Evolutionary conservation across 2,888 invertebrate genomes (phyloP).

Genomic region (Unio delphinus): DNA sequence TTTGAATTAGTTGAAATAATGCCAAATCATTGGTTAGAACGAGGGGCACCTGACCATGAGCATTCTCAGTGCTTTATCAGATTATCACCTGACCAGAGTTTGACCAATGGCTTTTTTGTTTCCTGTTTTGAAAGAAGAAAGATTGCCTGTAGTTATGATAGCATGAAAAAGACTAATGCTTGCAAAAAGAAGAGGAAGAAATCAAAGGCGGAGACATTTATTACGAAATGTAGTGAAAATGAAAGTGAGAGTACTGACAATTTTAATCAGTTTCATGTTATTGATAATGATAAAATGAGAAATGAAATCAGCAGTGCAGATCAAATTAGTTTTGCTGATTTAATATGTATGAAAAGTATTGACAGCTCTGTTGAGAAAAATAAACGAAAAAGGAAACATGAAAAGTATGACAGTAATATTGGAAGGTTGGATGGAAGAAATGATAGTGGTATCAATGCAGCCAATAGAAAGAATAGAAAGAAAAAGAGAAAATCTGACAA

Average conservation of each 20-base stretch:
- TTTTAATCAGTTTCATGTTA: no score
- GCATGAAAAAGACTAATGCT: not conserved
- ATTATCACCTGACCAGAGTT: conserved; percentile 82
- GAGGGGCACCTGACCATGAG: conserved; percentile 57
- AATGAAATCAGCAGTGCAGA: no score
- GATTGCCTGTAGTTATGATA: not conserved
- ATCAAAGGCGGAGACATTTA: not conserved
- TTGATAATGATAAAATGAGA: no score
- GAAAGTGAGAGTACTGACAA: not conserved
- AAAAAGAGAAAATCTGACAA: not conserved
- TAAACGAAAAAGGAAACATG: no score
- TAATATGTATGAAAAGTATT: no score
- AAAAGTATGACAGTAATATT: no score
- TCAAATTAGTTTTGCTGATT: no score
- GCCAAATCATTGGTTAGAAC: conserved; percentile 48
- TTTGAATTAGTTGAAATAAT: conserved; percentile 69
- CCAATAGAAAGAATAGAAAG: not conserved
- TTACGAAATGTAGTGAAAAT: not conserved
- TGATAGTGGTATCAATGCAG: no score
- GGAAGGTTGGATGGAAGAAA: no score
- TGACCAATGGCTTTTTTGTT: conserved; percentile 95
- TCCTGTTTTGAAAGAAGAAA: conserved; percentile 81
- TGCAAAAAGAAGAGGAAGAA: not conserved
- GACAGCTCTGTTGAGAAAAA: no score
- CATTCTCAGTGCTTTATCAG: conserved; percentile 81